Percentiles rank a stretch among this genome's conserved stretches.
Evolutionary conservation across 1,140 invertebrate species (phyloP).

Genomic region (Nixonia krombeini): DNA sequence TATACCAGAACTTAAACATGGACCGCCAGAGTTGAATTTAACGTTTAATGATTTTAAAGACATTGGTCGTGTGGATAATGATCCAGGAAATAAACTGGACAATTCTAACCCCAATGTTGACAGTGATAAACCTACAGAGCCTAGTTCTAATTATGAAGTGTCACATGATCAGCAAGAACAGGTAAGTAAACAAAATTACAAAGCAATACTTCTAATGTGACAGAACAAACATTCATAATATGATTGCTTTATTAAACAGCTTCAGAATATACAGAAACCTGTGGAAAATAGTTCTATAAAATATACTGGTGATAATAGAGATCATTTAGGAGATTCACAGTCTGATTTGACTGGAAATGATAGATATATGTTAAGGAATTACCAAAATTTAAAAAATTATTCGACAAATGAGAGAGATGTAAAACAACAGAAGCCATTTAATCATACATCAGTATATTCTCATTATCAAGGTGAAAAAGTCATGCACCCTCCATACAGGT

Average conservation of each 20-base stretch:
- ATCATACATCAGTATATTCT: too few relatives aligned
- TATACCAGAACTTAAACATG: conserved; percentile 51
- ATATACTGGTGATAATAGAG: too few relatives aligned
- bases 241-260: too few relatives aligned
- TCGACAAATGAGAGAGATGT: too few relatives aligned
- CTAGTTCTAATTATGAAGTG: not conserved
- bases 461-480: not conserved
- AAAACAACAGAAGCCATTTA: too few relatives aligned
- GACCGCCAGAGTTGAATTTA: conserved; percentile 54
- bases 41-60: conserved; percentile 57
- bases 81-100: conserved; percentile 4
- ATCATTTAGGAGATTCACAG: too few relatives aligned
- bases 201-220: too few relatives aligned
- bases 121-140: too few relatives aligned
- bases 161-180: not conserved
- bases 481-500: not conserved
- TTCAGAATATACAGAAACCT: not conserved
- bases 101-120: not conserved
- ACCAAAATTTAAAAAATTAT: not conserved
- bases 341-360: too few relatives aligned
- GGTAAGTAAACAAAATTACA: too few relatives aligned
- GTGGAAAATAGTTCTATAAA: too few relatives aligned
- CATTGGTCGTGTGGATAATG: conserved; percentile 55
- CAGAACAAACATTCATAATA: too few relatives aligned
- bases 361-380: not conserved